These are phyloP conservation scores for Mactra quadrangularis DNA, from an alignment of 1,140 invertebrate genomes.

Conservation along the genomic window DNA sequence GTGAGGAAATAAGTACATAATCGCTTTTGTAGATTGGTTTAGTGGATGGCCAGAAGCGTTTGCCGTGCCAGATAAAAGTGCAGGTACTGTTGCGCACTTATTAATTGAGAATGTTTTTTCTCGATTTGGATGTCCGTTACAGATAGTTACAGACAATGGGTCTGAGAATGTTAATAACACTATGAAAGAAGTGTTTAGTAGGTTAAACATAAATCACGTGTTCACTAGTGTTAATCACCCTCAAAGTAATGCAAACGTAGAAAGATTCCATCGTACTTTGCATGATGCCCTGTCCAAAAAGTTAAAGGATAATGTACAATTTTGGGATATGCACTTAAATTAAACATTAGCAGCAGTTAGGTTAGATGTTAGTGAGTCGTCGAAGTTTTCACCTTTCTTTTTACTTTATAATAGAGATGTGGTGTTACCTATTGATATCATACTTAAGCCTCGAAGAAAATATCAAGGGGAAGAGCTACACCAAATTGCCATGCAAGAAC, in stretches of 20 bases:
- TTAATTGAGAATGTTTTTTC: constrained; percentile 25
- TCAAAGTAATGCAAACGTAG: constrained; percentile 24
- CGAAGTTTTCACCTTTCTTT: too few relatives aligned
- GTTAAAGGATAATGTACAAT: constrained; percentile 8
- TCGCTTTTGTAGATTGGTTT: constrained; percentile 53
- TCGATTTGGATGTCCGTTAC: too few relatives aligned
- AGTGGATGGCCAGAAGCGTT: constrained; percentile 62
- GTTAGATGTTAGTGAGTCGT: too few relatives aligned
- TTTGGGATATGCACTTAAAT: constrained; percentile 38
- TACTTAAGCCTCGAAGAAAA: too few relatives aligned
- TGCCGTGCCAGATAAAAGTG: constrained; percentile 30
- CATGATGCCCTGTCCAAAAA: constrained; percentile 20
- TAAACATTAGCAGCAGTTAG: too few relatives aligned
- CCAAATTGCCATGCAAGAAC: too few relatives aligned
- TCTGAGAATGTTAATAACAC: too few relatives aligned
- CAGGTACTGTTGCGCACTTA: constrained; percentile 56
- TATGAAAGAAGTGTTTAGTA: constrained; percentile 42
- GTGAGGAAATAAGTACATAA: too few relatives aligned
- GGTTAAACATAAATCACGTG: constrained; percentile 44
- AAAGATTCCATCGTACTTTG: constrained; percentile 23
- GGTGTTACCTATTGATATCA: too few relatives aligned
- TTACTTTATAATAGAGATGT: too few relatives aligned
- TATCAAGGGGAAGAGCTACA: too few relatives aligned
- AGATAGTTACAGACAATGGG: too few relatives aligned
- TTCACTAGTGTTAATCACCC: constrained; percentile 20